Percentiles rank a stretch among this genome's conserved stretches.
Evolutionary conservation across 2,888 invertebrate species (phyloP).

Genomic region (Brenthis daphne): DNA sequence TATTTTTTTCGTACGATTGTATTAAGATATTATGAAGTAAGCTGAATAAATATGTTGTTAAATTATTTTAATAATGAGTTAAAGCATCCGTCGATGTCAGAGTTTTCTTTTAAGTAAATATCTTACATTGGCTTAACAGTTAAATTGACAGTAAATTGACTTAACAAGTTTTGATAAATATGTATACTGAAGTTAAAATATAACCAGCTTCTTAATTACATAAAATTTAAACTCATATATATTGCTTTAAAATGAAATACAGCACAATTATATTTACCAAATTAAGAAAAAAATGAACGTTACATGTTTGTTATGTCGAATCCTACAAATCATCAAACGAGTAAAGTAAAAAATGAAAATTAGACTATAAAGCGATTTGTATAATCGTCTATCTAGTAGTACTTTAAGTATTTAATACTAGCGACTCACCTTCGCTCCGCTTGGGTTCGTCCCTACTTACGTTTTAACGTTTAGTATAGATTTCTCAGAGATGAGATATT

Average conservation of each 20-base stretch:
- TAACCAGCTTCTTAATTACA: constrained; percentile 14
- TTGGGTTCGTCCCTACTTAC: no score
- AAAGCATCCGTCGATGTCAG: neutral
- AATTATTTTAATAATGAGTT: constrained; percentile 8
- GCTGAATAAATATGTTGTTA: neutral
- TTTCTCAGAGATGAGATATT: no score
- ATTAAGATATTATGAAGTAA: neutral
- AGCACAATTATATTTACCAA: neutral
- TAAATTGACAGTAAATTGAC: constrained; percentile 17
- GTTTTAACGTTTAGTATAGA: no score
- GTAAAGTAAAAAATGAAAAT: no score
- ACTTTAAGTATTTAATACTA: no score
- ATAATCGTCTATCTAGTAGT: no score
- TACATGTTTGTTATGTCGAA: no score
- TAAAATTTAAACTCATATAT: constrained; percentile 14
- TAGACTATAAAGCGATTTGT: no score
- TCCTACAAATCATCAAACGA: no score
- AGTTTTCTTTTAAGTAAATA: constrained; percentile 15
- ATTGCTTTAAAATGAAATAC: constrained; percentile 5
- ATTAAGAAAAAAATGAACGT: no score
- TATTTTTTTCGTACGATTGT: constrained; percentile 4
- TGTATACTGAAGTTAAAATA: constrained; percentile 4
- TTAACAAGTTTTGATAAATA: constrained; percentile 17
- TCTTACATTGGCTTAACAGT: constrained; percentile 13
- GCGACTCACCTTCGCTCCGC: no score